Percentiles rank a stretch among this genome's conserved stretches.
phyloP scores from a whole-genome alignment of 1,140 invertebrate genomes.

The Solenopsis fugax region DNA sequence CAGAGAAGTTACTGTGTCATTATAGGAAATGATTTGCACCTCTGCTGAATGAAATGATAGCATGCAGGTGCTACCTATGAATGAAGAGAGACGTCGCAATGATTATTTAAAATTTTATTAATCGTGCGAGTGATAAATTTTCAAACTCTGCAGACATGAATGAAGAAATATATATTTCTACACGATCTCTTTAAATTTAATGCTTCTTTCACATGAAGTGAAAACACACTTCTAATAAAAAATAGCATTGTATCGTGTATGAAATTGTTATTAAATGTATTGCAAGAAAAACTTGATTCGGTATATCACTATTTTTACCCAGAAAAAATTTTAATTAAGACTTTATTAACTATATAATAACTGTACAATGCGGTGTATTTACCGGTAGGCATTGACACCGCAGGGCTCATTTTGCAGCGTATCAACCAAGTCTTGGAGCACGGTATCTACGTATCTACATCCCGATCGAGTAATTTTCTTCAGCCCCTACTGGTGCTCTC shows the following conservation, averaged over 20 bases:
- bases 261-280: neutral
- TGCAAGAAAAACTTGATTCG: neutral
- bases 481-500: neutral
- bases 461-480: neutral
- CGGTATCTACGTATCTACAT: neutral
- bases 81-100: neutral
- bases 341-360: slow-evolving; percentile 48
- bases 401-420: neutral
- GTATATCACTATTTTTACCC: neutral
- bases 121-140: neutral
- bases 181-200: neutral
- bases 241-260: neutral
- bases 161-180: neutral
- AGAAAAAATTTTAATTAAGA: slow-evolving; percentile 8
- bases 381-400: neutral
- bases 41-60: neutral
- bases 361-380: slow-evolving; percentile 34
- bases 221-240: neutral
- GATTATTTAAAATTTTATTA: neutral
- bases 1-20: neutral
- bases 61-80: neutral
- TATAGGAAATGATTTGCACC: slow-evolving; percentile 10
- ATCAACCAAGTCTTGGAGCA: slow-evolving; percentile 14
- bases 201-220: neutral
- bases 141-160: neutral